Evolutionary conservation across 1,140 invertebrate species (phyloP).

Genomic region (Pectinophora gossypiella): DNA sequence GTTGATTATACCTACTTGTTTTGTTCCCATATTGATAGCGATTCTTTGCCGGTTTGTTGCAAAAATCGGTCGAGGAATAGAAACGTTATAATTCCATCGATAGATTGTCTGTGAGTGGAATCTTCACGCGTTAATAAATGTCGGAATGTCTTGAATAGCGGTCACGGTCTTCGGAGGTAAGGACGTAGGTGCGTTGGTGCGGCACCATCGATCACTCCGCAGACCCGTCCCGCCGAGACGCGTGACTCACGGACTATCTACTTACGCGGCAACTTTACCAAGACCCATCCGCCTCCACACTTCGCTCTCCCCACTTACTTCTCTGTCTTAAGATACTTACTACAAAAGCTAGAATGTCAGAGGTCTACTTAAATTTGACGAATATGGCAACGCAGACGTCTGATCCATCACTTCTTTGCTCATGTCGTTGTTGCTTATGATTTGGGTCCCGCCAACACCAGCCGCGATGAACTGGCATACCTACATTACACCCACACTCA

Average conservation of each 20-base stretch:
- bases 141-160: conserved; percentile 1
- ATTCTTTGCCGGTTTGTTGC: too few species aligned
- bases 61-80: too few species aligned
- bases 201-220: conserved; percentile 19
- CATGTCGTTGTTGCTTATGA: too few species aligned
- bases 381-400: neutral
- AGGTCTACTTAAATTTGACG: neutral
- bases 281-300: neutral
- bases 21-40: too few species aligned
- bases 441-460: neutral
- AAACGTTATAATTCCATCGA: too few species aligned
- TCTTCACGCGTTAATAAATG: too few species aligned
- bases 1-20: too few species aligned
- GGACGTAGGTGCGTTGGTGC: conserved; percentile 13
- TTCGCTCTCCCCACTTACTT: neutral
- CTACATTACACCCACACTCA: neutral
- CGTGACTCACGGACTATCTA: conserved; percentile 1
- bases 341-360: neutral
- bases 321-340: neutral
- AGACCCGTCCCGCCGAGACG: neutral
- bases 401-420: neutral
- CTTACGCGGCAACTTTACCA: neutral
- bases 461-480: neutral
- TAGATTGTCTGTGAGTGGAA: too few species aligned
- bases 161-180: conserved; percentile 14